phyloP scores from a whole-genome alignment of 1,140 invertebrate genomes.

The Drosophila repleta region DNA sequence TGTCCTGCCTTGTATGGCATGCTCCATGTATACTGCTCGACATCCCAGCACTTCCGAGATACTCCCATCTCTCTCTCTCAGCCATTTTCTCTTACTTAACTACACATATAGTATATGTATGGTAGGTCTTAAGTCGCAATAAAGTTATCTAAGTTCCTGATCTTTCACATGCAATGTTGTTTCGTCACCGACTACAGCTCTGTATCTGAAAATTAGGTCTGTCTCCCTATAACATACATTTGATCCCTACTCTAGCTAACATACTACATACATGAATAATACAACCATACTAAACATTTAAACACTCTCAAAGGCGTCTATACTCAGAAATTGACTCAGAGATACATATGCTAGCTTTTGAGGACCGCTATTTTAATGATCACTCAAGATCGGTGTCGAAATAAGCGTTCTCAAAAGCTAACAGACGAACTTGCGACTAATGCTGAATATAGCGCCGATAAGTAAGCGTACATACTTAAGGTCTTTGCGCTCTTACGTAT shows the following conservation, averaged over 20 bases:
- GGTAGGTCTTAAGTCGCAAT: slow-evolving; percentile 18
- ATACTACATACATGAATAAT: slow-evolving; percentile 38
- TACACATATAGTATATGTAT: slow-evolving; percentile 7
- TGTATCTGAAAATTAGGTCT: slow-evolving; percentile 12
- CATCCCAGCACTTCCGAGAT: slow-evolving; percentile 18
- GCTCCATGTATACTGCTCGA: background rate
- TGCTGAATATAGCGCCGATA: slow-evolving; percentile 3
- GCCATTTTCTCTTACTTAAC: background rate
- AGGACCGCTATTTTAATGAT: background rate
- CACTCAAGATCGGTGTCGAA: background rate
- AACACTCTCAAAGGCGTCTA: background rate
- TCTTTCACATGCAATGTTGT: slow-evolving; percentile 1
- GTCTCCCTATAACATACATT: slow-evolving; percentile 26
- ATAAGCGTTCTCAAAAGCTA: background rate
- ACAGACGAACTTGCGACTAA: background rate
- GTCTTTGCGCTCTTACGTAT: slow-evolving; percentile 31
- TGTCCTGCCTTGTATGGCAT: slow-evolving; percentile 22
- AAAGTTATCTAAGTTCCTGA: slow-evolving; percentile 7
- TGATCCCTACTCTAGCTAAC: slow-evolving; percentile 39
- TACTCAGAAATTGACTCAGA: background rate
- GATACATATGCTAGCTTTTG: background rate
- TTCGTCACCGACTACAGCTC: slow-evolving; percentile 44
- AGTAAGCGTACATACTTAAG: slow-evolving; percentile 8
- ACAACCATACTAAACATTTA: slow-evolving; percentile 10
- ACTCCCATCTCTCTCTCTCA: background rate